Base-by-base conservation (phyloP, 2,113 vertebrate species). In the Ameiurus melas region DNA sequence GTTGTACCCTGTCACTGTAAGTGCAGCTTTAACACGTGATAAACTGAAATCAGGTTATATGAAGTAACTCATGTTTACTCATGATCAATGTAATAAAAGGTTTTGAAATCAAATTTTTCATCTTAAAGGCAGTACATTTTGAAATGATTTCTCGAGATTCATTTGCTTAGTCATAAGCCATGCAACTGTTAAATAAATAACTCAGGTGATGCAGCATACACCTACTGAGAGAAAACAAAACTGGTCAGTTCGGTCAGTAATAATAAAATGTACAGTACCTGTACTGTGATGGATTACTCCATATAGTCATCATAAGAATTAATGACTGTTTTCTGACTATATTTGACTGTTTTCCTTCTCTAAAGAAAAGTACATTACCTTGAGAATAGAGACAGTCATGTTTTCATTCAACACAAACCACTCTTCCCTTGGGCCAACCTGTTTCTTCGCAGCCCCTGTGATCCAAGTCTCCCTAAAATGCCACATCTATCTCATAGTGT, bases 221-320 rank as follows among this genome's bases (percentile, higher is more conserved):
- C 90, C 85, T 85, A 87, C 27, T 85, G 57, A 84, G 77, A 89
- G 57, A 91, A 89, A 90, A 90, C 88, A 89, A 87, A 80, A 83
- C 58, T 19, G 62, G 85, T 90, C 81, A 90, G 89, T 90, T 80
- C 75, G 80, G 22, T 89, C 83, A 91, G 68, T 85, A 89, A 86
- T 53, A 88, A 86, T 83, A 60, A 88, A 89, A 89, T 84, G 62
- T 88, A 91, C 88, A 91, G 64, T 91, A 89, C 90, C 90, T 91
- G 87, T 85, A 90, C 90, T 78, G 43, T 89, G 75, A 87, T 82
- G 83, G 64, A 85, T 87, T 68, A 90, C 27, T 43, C 66, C 85
- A 66, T 89, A 82, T 47, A 66, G 53, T 73, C 78, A 86, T 33
- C 17, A 30, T 64, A 55, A 82, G 60, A 53, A 70, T 80, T n/a